Conservation (phyloP, 2,113 vertebrate genomes). For the Tragelaphus imberbis region DNA sequence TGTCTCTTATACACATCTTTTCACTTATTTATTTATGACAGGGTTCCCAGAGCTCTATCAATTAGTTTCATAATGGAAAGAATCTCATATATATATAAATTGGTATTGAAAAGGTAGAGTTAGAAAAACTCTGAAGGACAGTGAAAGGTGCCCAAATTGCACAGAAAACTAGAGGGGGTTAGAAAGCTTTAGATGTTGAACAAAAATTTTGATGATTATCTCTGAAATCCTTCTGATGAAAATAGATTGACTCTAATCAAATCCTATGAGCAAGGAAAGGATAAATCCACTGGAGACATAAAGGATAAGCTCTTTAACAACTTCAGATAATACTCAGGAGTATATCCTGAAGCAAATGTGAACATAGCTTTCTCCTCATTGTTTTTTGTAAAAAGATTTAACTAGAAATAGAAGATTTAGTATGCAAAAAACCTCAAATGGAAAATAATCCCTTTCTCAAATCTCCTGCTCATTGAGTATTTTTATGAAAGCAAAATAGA, state of each 20-base stretch:
- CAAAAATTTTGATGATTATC: neutral
- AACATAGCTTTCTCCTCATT: neutral
- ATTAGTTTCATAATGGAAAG: neutral
- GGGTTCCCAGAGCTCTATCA: neutral
- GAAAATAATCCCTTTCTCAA: neutral
- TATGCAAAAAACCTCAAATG: neutral
- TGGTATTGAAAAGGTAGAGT: neutral
- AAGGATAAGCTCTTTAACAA: neutral
- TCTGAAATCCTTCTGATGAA: neutral
- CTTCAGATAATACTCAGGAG: neutral
- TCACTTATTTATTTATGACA: neutral
- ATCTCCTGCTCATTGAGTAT: neutral
- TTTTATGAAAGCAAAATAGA: neutral
- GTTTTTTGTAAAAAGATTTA: neutral
- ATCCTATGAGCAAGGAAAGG: neutral
- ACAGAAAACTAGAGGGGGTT: neutral
- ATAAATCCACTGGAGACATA: neutral
- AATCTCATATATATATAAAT: neutral
- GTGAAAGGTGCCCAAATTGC: neutral
- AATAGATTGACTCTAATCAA: neutral
- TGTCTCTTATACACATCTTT: no score
- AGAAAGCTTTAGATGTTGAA: neutral
- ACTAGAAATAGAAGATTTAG: neutral
- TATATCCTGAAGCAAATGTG: neutral
- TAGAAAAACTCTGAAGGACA: neutral